These are phyloP conservation scores for Nemapogon koenigi DNA, from an alignment of 2,888 invertebrate genomes.

Conservation along the genomic window DNA sequence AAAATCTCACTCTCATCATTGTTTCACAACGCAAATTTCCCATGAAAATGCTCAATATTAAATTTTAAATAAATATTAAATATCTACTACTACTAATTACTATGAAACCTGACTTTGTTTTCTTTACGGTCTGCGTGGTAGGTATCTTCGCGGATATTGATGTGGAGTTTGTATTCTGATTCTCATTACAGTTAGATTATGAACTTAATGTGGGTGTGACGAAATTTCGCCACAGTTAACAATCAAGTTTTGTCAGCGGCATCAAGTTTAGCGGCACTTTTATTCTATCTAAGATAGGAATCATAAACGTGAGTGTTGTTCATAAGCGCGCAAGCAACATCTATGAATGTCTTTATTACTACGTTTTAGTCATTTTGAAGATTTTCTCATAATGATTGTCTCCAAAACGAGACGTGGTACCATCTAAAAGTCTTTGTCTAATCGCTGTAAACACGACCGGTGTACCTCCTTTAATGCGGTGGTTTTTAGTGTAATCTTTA, in stretches of 20 bases:
- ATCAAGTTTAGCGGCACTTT: slow-evolving; percentile 59
- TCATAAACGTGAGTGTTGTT: slow-evolving; percentile 61
- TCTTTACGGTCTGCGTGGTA: no score
- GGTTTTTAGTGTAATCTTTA: no score
- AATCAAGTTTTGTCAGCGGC: slow-evolving; percentile 45
- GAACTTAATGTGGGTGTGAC: slow-evolving; percentile 10
- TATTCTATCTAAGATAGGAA: slow-evolving; percentile 57
- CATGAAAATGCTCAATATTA: no score
- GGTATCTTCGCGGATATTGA: no score
- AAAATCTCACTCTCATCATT: no score
- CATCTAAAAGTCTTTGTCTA: slow-evolving; percentile 60
- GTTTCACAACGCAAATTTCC: no score
- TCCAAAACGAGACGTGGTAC: slow-evolving; percentile 57
- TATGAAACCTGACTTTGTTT: no score
- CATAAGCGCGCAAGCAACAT: slow-evolving; percentile 55
- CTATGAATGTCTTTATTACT: slow-evolving; percentile 65
- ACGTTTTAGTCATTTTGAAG: slow-evolving; percentile 59
- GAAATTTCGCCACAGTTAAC: slow-evolving; percentile 35
- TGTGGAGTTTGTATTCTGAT: no score
- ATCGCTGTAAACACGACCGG: slow-evolving; percentile 27
- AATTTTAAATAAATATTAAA: no score
- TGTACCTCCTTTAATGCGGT: slow-evolving; percentile 19
- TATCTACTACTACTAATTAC: no score
- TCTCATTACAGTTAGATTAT: no score
- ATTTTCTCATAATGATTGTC: slow-evolving; percentile 66